Evolutionary conservation across 1,140 invertebrate genomes (phyloP), one percentile per base, ranked within the genome.

Genomic region (Listronotus oregonensis): DNA sequence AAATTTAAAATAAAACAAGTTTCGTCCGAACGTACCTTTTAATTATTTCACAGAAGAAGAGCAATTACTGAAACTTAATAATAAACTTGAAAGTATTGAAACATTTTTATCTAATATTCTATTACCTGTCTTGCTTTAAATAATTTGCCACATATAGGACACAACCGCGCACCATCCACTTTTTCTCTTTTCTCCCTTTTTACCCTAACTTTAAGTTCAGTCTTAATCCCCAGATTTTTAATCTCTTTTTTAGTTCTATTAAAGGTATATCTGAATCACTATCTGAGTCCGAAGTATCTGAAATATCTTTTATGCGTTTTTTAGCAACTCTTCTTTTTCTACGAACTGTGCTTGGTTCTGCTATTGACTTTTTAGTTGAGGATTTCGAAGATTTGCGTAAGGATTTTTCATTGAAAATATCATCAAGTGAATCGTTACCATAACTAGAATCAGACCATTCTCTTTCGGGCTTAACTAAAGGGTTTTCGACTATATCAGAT

Each of bases 81-180:
- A n/a, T n/a, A n/a, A n/a, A n/a, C n/a, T n/a, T n/a, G n/a, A n/a
- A n/a, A n/a, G n/a, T n/a, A n/a, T n/a, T n/a, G 21, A 27, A 27
- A 37, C 8, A 31, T 21, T 4, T 27, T 10, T 6, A 21, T 7
- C 10, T 6, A 37, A 9, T 12, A 27, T 37, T 10, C 9, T 34
- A 17, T 57, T 57, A 59, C 57, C 57, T 59, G 62, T 56, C 54
- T 56, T 12, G 52, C 43, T 49, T 64, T 64, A 57, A 64, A 64
- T 27, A 64, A 40, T 50, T 64, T 64, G n/a, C 62, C 62, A 57
- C 62, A 64, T 44, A 56, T 64, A 14, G 62, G 62, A 42, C 62
- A 64, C 31, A 64, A 42, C 11, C 62, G 32, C 5, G 58, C 32
- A 49, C 21, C 46, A 40, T 61, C 54, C 14, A 21, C 6, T 27